Evolutionary conservation across 2,888 invertebrate species (phyloP).

Genomic region (Orchesellides sinensis): DNA sequence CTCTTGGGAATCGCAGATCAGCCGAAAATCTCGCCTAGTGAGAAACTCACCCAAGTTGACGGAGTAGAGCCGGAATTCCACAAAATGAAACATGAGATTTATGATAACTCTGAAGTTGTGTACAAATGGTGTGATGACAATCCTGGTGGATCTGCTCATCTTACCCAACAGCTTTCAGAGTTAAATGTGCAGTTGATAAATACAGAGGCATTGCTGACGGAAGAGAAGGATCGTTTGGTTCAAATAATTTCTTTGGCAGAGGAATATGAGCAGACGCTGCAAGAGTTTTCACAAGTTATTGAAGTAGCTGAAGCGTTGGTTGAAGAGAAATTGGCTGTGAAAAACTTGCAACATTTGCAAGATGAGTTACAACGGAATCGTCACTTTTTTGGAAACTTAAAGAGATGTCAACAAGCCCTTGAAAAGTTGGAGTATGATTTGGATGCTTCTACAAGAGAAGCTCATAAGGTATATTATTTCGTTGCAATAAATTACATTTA

Average conservation of each 20-base stretch:
- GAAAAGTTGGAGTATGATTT: conserved; percentile 91
- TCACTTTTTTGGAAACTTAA: conserved; percentile 91
- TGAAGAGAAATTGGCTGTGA: conserved; percentile 86
- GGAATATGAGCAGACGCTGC: conserved; percentile 92
- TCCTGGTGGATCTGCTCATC: conserved; percentile 50
- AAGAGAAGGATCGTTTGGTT: conserved; percentile 86
- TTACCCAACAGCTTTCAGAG: conserved; percentile 79
- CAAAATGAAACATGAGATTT: conserved; percentile 65
- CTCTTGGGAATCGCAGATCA: conserved; percentile 26
- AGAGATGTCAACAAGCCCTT: conserved; percentile 89
- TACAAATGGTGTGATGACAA: conserved; percentile 68
- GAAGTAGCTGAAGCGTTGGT: conserved; percentile 89
- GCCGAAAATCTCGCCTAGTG: conserved; percentile 43
- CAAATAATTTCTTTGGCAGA: conserved; percentile 87
- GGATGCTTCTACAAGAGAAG: conserved; percentile 86
- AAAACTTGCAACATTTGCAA: conserved; percentile 87
- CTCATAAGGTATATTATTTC: conserved; percentile 82
- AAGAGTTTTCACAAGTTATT: conserved; percentile 91
- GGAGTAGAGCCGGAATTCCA: conserved; percentile 80
- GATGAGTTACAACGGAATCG: conserved; percentile 93
- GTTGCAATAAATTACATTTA: no score
- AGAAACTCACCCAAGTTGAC: conserved; percentile 82
- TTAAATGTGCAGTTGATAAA: conserved; percentile 76
- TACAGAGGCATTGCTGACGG: conserved; percentile 83
- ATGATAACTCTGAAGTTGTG: conserved; percentile 66